Evolutionary conservation across 2,797 vertebrate genomes (phyloP).

Genomic region (Discoglossus pictus): DNA sequence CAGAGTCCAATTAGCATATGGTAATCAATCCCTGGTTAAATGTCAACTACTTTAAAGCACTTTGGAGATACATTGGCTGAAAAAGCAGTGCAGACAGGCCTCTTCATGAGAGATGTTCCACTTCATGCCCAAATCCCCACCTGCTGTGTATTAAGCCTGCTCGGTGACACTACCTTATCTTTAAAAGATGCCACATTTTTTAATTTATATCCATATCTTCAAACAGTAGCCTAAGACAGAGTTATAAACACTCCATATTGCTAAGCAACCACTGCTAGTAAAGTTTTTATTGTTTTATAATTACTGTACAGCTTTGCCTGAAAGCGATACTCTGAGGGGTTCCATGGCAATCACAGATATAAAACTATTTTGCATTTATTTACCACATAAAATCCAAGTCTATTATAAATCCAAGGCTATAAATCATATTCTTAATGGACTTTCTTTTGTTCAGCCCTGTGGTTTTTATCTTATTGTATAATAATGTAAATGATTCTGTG

Average conservation of each 20-base stretch:
- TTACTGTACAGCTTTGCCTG: not conserved
- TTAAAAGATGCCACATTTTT: constrained; percentile 33
- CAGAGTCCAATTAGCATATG: constrained; percentile 46
- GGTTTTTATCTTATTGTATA: not conserved
- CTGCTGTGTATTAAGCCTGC: constrained; percentile 41
- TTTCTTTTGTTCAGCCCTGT: too few species aligned
- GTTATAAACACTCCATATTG: not conserved
- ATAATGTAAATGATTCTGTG: not conserved
- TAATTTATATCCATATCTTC: constrained; percentile 21
- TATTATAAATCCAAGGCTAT: too few species aligned
- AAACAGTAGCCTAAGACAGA: constrained; percentile 5
- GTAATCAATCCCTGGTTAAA: constrained; percentile 48
- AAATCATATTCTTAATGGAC: too few species aligned
- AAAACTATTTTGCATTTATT: too few species aligned
- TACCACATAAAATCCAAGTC: too few species aligned
- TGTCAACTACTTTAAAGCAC: constrained; percentile 49
- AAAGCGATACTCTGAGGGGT: not conserved
- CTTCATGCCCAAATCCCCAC: constrained; percentile 42
- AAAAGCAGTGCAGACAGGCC: constrained; percentile 34
- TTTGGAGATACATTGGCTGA: constrained; percentile 41
- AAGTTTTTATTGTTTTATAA: not conserved
- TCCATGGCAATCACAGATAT: too few species aligned
- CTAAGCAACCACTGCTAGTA: not conserved
- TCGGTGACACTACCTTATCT: constrained; percentile 42
- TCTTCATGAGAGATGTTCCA: constrained; percentile 43